phyloP scores from a whole-genome alignment of 2,888 invertebrate species.

The Merodon equestris region DNA sequence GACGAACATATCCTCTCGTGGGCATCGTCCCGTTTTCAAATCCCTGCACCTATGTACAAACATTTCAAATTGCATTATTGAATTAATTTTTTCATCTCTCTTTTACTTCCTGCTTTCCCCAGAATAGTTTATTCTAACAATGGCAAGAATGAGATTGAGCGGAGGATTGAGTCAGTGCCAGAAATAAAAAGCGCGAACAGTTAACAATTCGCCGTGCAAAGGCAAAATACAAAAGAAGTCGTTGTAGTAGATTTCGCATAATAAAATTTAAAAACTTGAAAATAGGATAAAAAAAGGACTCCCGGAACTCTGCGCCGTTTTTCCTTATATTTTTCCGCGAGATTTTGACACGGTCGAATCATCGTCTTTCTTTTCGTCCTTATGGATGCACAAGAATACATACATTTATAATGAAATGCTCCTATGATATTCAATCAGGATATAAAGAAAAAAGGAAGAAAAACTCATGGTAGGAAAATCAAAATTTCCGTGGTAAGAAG shows the following conservation, averaged over 20 bases:
- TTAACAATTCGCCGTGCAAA: slow-evolving; percentile 6
- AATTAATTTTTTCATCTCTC: slow-evolving; percentile 33
- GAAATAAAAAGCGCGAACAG: slow-evolving; percentile 8
- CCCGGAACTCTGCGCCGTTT: slow-evolving; percentile 27
- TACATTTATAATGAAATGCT: slow-evolving; percentile 33
- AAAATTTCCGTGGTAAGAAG: too few species aligned
- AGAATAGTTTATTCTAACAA: slow-evolving; percentile 32
- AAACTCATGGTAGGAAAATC: too few species aligned
- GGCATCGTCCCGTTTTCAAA: slow-evolving; percentile 21
- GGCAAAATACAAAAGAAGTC: slow-evolving; percentile 11
- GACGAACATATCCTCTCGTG: slow-evolving; percentile 6
- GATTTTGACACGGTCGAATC: slow-evolving; percentile 36
- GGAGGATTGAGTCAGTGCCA: slow-evolving; percentile 42
- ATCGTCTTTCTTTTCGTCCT: slow-evolving; percentile 8
- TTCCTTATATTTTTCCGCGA: slow-evolving; percentile 28
- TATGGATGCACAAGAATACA: slow-evolving; percentile 5
- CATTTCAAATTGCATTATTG: slow-evolving; percentile 54
- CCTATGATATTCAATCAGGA: slow-evolving; percentile 57
- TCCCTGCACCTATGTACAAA: slow-evolving; percentile 11
- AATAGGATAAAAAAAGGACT: slow-evolving; percentile 26
- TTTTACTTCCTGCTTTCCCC: background rate
- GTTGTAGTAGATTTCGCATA: slow-evolving; percentile 20
- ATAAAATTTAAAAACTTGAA: slow-evolving; percentile 37
- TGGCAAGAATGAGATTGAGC: slow-evolving; percentile 43
- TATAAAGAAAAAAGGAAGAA: background rate